phyloP scores from a whole-genome alignment of 2,113 vertebrate genomes.

The Camelus bactrianus region DNA sequence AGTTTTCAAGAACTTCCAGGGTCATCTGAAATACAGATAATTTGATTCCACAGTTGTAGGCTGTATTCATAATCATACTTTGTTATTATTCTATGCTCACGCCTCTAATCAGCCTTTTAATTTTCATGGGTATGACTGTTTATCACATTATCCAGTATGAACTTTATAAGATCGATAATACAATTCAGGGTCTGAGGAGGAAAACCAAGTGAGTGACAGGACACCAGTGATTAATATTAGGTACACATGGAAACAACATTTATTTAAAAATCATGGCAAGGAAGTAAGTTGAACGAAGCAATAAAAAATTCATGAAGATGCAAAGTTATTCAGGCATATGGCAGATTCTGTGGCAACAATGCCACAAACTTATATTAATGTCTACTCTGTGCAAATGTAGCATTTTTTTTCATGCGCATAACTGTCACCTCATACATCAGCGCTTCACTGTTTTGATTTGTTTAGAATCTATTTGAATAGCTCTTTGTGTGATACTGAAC shows the following conservation, averaged over 20 bases:
- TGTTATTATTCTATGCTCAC: neutral
- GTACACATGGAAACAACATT: constrained; percentile 58
- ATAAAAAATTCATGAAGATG: constrained; percentile 79
- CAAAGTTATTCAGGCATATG: constrained; percentile 72
- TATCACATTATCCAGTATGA: constrained; percentile 57
- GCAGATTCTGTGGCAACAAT: constrained; percentile 74
- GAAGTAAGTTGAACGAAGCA: constrained; percentile 64
- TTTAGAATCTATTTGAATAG: constrained; percentile 50
- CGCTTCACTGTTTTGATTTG: constrained; percentile 58
- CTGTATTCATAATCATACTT: neutral
- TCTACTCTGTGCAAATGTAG: constrained; percentile 74
- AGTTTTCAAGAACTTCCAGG: neutral
- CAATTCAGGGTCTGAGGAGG: neutral
- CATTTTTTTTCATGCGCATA: constrained; percentile 76
- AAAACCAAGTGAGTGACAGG: constrained; percentile 2
- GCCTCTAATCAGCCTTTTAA: neutral
- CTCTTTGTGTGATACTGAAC: constrained; percentile 43
- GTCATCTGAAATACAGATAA: neutral
- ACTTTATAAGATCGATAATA: constrained; percentile 42
- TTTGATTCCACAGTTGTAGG: neutral
- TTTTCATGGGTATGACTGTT: constrained; percentile 62
- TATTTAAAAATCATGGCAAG: constrained; percentile 72
- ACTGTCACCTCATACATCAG: constrained; percentile 53
- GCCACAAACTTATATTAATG: constrained; percentile 76
- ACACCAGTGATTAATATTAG: constrained; percentile 71